Evolutionary conservation across 2,113 vertebrate species (phyloP).

Genomic region (Phoenicopterus ruber): DNA sequence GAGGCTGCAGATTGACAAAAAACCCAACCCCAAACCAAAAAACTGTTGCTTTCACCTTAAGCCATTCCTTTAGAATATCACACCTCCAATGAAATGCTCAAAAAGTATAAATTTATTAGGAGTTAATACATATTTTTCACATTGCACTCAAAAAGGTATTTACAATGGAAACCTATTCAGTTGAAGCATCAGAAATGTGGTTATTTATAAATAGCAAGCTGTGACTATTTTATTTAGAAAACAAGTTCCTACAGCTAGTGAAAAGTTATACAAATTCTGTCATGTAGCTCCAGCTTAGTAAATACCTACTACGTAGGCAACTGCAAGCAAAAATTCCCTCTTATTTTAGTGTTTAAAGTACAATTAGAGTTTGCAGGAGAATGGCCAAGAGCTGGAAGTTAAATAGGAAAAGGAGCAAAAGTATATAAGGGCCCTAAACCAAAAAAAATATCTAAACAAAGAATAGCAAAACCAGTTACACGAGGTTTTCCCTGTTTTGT

Average conservation of each 20-base stretch:
- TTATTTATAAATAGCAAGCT: not conserved
- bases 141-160: not conserved
- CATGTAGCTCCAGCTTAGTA: not conserved
- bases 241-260: not conserved
- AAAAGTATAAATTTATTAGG: not conserved
- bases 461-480: not conserved
- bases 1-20: not conserved
- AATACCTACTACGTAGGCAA: not conserved
- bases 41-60: not conserved
- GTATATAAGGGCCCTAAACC: not conserved
- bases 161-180: not conserved
- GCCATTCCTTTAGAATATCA: not conserved
- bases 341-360: not conserved
- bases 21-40: not conserved
- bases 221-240: not conserved
- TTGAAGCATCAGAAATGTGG: not conserved
- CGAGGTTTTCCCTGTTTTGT: not conserved
- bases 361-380: not conserved
- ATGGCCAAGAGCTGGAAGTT: not conserved
- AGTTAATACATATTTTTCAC: not conserved
- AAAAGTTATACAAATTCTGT: not conserved
- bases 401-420: not conserved
- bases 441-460: not conserved
- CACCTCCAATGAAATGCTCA: not conserved
- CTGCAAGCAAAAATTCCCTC: not conserved